phyloP scores from a whole-genome alignment of 2,113 vertebrate species.

The Amazona vittata region DNA sequence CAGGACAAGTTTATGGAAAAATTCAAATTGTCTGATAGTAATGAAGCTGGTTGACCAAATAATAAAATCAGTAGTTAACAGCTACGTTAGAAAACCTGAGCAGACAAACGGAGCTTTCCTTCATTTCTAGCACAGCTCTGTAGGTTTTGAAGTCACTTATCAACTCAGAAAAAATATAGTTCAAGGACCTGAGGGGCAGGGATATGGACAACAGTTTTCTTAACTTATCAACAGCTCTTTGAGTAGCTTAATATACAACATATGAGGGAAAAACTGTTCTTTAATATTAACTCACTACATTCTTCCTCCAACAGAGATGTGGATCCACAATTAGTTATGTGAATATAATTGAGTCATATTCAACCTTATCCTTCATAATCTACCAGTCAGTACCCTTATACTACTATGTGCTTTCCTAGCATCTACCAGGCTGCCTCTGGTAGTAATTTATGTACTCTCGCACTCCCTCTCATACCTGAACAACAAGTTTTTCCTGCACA shows the following conservation, averaged over 20 bases:
- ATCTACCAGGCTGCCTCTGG: neutral
- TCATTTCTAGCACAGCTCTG: neutral
- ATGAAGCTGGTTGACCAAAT: neutral
- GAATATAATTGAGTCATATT: neutral
- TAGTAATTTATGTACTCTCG: neutral
- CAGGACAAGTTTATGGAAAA: neutral
- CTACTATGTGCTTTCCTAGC: rapidly evolving
- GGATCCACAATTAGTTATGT: neutral
- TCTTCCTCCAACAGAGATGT: neutral
- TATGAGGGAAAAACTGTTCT: neutral
- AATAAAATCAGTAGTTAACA: neutral
- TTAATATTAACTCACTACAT: neutral
- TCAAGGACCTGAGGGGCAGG: neutral
- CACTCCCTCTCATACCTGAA: neutral
- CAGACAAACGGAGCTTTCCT: neutral
- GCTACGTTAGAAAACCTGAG: neutral
- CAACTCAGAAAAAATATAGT: neutral
- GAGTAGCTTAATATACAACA: neutral
- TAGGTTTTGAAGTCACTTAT: neutral
- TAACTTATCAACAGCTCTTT: neutral
- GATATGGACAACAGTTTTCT: neutral
- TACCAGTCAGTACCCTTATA: neutral
- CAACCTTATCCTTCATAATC: neutral
- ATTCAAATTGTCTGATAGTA: neutral
- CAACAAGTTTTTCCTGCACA: neutral